A percentile compares a stretch with the other conserved stretches of the same genome.
phyloP scores from a whole-genome alignment of 2,113 vertebrate species.

The Picathartes gymnocephalus region DNA sequence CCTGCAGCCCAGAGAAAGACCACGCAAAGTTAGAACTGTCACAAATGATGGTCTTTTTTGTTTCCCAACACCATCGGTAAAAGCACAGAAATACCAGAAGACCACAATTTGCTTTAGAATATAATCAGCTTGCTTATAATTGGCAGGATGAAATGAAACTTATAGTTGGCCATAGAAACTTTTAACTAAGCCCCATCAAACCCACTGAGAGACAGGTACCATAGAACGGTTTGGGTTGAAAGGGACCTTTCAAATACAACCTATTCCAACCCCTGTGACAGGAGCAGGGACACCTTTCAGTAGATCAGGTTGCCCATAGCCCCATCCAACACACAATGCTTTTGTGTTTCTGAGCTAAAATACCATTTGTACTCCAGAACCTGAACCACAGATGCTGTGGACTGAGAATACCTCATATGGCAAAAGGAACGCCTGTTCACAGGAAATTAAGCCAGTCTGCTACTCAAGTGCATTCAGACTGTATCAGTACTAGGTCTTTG shows the following conservation, averaged over 20 bases:
- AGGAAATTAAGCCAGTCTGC: background rate
- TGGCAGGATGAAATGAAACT: background rate
- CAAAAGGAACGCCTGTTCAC: background rate
- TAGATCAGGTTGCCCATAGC: background rate
- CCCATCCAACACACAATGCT: background rate
- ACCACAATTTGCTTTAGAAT: background rate
- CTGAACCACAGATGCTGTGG: background rate
- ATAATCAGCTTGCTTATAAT: background rate
- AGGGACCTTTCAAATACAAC: background rate
- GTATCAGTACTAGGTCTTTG: background rate
- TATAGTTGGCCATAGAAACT: background rate
- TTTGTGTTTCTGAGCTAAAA: background rate
- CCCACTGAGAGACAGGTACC: background rate
- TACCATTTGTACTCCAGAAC: too few species aligned
- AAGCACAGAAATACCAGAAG: background rate
- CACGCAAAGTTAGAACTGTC: background rate
- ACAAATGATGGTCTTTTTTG: background rate
- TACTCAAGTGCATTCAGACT: background rate
- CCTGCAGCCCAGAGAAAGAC: background rate
- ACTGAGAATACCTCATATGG: background rate
- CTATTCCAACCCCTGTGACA: background rate
- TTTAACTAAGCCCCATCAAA: background rate
- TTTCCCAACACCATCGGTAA: background rate
- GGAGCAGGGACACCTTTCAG: background rate
- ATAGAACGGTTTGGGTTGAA: background rate